Evolutionary conservation across 2,797 vertebrate genomes (phyloP), one percentile per base, ranked within the genome.

Genomic region (Huso huso): DNA sequence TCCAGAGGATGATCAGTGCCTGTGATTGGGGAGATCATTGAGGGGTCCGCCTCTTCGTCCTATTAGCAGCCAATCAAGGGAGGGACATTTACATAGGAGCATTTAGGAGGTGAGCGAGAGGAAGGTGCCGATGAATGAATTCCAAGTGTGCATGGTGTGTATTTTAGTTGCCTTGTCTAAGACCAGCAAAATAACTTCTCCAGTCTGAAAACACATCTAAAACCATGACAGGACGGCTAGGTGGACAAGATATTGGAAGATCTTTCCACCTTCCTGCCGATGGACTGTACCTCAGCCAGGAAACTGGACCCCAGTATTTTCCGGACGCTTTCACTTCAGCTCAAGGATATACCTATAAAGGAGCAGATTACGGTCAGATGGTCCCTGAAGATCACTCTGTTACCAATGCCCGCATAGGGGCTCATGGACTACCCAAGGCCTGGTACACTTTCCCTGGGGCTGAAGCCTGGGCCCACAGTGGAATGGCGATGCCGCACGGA

Each of bases 1-100:
- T 8, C 58, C n/a, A 8, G 8, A 60, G 58, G 58, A 12, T 12
- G 51, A 3, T 12, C 4, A 53, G 51, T 2, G 15, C 8, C 48
- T 52, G 68, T 67, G 75, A 74, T 78, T 76, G 75, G 74, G 74
- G 63, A 71, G 71, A 73, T 71, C 73, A 69, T 69, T 69, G 71
- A 71, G 65, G 68, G 69, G 70, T 65, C 51, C 12, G 71, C 51
- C 8, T 62, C 61, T 18, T 1, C 15, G 6, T 13, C 6, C 11
- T 9, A 61, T 11, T 51, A 68, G 48, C 58, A 60, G 11, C 6
- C 18, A 7, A 49, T 37, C 0, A 8, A 10, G 10, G 10, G 6
- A 12, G 6, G 11, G 10, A 1, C 15, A 6, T 11, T 60, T 13
- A 12, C 58, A 12, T 12, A 60, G 12, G 13, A n/a, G 8, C 10